Base-by-base conservation (phyloP, 2,888 invertebrate species). In the Chamaedrilus cognettii region DNA sequence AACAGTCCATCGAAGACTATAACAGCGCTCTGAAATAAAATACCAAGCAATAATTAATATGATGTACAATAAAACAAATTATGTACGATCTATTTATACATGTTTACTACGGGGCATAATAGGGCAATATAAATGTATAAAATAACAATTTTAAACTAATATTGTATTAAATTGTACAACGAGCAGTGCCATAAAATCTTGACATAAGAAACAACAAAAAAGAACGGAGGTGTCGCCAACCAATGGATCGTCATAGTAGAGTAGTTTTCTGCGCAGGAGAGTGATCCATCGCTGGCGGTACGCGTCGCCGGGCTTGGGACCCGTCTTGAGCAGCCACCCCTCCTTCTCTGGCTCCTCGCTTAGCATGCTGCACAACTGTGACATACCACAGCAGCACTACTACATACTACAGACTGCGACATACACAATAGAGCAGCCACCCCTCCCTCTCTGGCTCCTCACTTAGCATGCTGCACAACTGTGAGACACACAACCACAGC, bases 231-330 rank as follows among this genome's bases (percentile, higher is more conserved):
- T 2, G 69, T 2, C 55, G 75, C 67, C 60, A n/a, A 88, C 88
- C 81, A 94, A 85, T 1, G 91, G 90, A 78, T 93, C 92, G 78
- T 92, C 91, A 77, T 93, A 92, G 79, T 95, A 95, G 93, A 94
- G 94, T n/a, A 94, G 86, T 81, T 93, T 94, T 71, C 94, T 87
- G 77, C 91, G 90, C 76, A 94, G 93, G 56, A 95, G 83, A 0
- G 93, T 93, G 82, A 94, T 94, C 94, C 94, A 95, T 59, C 94
- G 85, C 74, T 91, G 89, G 73, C 91, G 89, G 79, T 92, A 94
- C 0, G 91, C 90, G 79, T 94, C 94, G 2, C 89, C 89, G 2
- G 88, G 87, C 66, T 90, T 86, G 0, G 94, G 94, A 0, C 94
- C 94, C 1, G 93, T 93, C n/a, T n/a, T n/a, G n/a, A 90, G 90